Conservation (phyloP, 1,140 invertebrate species). For the Augochlora pura region DNA sequence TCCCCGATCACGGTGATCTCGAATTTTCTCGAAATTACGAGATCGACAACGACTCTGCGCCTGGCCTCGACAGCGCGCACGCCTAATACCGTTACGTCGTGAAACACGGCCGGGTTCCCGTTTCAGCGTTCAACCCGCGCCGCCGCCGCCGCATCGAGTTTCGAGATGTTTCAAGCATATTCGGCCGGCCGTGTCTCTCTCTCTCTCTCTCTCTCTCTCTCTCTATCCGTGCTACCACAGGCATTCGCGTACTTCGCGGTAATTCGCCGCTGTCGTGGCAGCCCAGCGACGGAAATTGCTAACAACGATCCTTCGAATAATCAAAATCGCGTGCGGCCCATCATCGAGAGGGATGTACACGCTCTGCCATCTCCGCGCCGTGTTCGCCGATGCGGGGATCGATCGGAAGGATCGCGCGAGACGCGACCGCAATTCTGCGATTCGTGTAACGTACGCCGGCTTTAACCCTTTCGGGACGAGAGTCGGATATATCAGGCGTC, state of each 20-base stretch:
- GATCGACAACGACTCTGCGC: too few relatives aligned
- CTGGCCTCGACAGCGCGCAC: too few relatives aligned
- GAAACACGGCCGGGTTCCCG: too few relatives aligned
- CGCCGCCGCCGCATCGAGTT: slow-evolving; percentile 2
- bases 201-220: too few relatives aligned
- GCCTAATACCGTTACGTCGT: not conserved
- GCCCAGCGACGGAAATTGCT: slow-evolving; percentile 31
- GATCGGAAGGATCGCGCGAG: not conserved
- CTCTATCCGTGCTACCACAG: not conserved
- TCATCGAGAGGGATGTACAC: too few relatives aligned
- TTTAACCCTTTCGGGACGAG: too few relatives aligned
- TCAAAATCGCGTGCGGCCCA: slow-evolving; percentile 35
- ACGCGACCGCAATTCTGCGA: too few relatives aligned
- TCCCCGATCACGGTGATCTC: too few relatives aligned
- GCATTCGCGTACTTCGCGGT: slow-evolving; percentile 27
- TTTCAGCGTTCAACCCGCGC: not conserved
- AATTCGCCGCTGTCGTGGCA: slow-evolving; percentile 30
- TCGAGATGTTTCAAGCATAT: not conserved
- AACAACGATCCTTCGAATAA: slow-evolving; percentile 42
- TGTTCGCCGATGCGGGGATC: too few relatives aligned
- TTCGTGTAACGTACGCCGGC: too few relatives aligned
- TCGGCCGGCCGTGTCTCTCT: slow-evolving; percentile 19
- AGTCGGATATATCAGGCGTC: too few relatives aligned
- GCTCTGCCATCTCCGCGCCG: not conserved
- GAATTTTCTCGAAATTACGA: too few relatives aligned